phyloP scores from a whole-genome alignment of 2,113 vertebrate species.

The Illadopsis cleaveri region DNA sequence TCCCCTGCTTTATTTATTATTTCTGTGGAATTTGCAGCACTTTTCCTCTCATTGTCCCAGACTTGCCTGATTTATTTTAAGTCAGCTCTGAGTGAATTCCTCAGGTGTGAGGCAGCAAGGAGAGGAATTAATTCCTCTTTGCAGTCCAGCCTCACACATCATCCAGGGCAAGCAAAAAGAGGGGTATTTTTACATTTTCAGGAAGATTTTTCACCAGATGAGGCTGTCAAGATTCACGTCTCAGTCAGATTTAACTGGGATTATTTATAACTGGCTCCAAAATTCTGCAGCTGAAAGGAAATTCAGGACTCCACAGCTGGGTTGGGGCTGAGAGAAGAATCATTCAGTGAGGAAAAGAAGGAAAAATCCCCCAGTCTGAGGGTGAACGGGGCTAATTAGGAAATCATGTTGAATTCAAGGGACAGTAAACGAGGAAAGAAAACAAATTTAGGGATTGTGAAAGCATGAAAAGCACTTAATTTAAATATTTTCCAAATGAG shows the following conservation, averaged over 20 bases:
- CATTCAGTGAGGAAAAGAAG: background rate
- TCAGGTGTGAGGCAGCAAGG: constrained; percentile 35
- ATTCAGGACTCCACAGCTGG: background rate
- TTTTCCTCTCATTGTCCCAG: constrained; percentile 45
- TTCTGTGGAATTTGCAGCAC: constrained; percentile 29
- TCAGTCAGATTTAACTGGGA: background rate
- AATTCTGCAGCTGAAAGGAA: background rate
- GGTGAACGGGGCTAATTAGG: constrained; percentile 2
- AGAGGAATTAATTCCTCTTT: constrained; percentile 41
- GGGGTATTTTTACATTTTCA: background rate
- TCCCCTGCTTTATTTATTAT: background rate
- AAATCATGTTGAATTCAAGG: background rate
- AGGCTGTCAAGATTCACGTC: background rate
- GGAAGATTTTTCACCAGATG: background rate
- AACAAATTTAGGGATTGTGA: background rate
- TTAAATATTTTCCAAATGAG: background rate
- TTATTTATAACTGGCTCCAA: background rate
- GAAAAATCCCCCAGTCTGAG: background rate
- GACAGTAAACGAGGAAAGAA: background rate
- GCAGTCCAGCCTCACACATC: background rate
- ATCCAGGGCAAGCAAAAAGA: background rate
- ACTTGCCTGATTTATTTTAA: constrained; percentile 60
- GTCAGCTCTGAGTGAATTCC: constrained; percentile 59
- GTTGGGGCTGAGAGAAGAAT: background rate
- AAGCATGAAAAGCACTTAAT: background rate